A percentile compares a stretch with the other conserved stretches of the same genome.
phyloP scores from a whole-genome alignment of 2,113 vertebrate genomes.

The Pluvialis apricaria region DNA sequence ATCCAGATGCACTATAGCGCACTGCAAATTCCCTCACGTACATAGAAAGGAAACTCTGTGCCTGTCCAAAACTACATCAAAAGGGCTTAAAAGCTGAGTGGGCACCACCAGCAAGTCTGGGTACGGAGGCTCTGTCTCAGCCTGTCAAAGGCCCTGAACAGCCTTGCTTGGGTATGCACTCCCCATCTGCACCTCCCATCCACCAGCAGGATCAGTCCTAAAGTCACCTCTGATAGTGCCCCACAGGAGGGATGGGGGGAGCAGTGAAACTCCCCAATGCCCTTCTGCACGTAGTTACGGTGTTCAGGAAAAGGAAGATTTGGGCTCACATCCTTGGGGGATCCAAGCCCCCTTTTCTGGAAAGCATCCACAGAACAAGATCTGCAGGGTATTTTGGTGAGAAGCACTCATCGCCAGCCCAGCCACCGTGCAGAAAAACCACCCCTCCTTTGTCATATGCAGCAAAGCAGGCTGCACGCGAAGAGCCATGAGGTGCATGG shows the following conservation, averaged over 20 bases:
- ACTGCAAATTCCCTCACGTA: background rate
- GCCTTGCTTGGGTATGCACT: background rate
- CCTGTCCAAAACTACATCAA: background rate
- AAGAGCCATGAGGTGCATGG: background rate
- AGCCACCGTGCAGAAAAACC: background rate
- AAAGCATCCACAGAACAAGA: too few species aligned
- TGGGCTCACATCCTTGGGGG: background rate
- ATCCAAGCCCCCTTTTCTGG: background rate
- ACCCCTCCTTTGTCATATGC: fast-evolving
- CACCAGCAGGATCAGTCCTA: background rate
- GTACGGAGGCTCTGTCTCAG: background rate
- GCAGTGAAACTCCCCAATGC: background rate
- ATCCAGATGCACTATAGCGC: background rate
- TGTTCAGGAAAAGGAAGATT: background rate
- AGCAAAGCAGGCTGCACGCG: background rate
- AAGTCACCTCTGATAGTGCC: background rate
- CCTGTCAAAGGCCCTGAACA: background rate
- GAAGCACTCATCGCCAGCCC: background rate
- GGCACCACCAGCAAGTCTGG: background rate
- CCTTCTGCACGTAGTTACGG: background rate
- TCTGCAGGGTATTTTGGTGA: background rate
- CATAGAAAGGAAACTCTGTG: background rate
- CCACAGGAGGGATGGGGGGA: background rate
- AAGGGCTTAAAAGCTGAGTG: background rate
- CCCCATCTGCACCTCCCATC: background rate